A percentile compares a stretch with the other conserved stretches of the same genome.
phyloP scores from a whole-genome alignment of 1,140 invertebrate species.

The Pectinophora gossypiella region DNA sequence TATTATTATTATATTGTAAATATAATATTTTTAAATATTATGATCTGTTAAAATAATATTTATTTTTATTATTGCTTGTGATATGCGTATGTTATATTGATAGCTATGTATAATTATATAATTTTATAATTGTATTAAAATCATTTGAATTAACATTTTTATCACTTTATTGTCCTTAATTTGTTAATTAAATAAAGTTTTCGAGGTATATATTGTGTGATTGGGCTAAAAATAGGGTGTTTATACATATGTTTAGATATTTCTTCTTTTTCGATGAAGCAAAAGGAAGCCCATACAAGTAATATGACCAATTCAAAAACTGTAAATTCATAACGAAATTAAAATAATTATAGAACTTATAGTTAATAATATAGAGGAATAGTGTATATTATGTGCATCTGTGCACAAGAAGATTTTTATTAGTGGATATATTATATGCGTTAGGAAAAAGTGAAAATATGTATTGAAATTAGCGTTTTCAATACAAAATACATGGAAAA shows the following conservation, averaged over 20 bases:
- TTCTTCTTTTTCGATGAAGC: too few relatives aligned
- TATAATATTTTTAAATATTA: background rate
- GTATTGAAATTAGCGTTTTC: background rate
- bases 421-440: too few relatives aligned
- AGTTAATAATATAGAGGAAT: too few relatives aligned
- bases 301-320: too few relatives aligned
- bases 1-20: background rate
- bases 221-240: too few relatives aligned
- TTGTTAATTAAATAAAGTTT: too few relatives aligned
- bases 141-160: background rate
- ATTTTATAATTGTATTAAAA: background rate
- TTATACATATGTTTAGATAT: too few relatives aligned
- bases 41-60: background rate
- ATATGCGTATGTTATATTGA: background rate
- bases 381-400: background rate
- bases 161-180: background rate
- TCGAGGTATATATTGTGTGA: too few relatives aligned
- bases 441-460: background rate
- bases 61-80: conserved; percentile 3
- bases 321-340: too few relatives aligned
- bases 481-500: background rate
- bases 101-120: background rate
- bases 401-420: background rate
- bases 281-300: too few relatives aligned
- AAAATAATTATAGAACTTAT: too few relatives aligned